A percentile compares a stretch with the other conserved stretches of the same genome.
phyloP scores from a whole-genome alignment of 1,140 invertebrate genomes.

The Drosophila sp. region DNA sequence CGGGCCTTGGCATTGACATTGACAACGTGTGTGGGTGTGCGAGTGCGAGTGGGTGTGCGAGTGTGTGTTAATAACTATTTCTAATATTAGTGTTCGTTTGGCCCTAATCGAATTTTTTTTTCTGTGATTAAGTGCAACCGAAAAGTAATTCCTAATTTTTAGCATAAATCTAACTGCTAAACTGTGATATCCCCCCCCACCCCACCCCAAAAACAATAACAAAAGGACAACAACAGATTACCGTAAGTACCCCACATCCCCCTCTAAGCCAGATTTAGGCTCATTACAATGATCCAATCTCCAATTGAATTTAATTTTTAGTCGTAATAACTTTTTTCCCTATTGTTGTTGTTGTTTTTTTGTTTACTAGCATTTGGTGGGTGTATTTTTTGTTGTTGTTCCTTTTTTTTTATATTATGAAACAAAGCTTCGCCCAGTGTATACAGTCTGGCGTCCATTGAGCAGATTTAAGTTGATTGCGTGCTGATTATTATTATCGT shows the following conservation, averaged over 20 bases:
- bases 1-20: slow-evolving; percentile 28
- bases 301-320: background rate
- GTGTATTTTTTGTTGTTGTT: background rate
- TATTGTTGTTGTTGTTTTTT: background rate
- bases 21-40: background rate
- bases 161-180: background rate
- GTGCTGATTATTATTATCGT: slow-evolving; percentile 10
- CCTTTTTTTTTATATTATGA: background rate
- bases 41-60: background rate
- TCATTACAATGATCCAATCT: background rate
- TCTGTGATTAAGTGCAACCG: background rate
- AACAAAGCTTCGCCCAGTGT: background rate
- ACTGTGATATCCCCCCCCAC: background rate
- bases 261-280: no score
- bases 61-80: background rate
- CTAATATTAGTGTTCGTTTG: background rate
- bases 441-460: background rate
- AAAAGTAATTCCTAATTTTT: background rate
- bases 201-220: background rate
- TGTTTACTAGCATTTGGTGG: background rate
- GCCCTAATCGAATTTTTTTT: background rate
- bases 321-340: background rate
- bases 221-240: background rate
- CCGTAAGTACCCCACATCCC: background rate
- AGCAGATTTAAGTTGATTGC: slow-evolving; percentile 2